Percentiles rank a stretch among this genome's conserved stretches.
Conservation (phyloP, 2,113 vertebrate species). For the Speoplatyrhinus poulsoni region DNA sequence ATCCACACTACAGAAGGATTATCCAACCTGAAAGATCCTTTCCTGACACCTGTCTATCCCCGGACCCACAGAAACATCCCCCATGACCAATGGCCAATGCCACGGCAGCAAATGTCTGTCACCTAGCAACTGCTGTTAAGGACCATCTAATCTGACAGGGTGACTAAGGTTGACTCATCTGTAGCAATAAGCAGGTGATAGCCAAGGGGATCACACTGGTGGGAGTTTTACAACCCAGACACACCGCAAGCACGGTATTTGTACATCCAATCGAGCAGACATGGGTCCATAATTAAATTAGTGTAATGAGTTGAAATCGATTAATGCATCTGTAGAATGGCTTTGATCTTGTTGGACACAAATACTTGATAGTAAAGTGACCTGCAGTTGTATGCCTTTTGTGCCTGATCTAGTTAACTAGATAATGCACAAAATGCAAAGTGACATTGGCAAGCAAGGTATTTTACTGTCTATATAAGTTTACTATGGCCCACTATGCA, state of each 20-base stretch:
- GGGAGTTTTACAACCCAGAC: neutral
- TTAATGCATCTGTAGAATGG: no score
- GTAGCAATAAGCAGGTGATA: neutral
- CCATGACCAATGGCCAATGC: constrained; percentile 30
- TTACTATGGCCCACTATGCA: no score
- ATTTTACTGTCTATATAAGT: no score
- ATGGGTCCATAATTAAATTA: no score
- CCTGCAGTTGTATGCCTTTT: no score
- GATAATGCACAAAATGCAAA: no score
- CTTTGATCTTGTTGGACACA: no score
- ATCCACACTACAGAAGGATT: neutral
- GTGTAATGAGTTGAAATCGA: no score
- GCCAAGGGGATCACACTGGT: constrained; percentile 5
- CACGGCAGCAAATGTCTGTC: constrained; percentile 50
- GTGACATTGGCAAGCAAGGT: no score
- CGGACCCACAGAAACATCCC: constrained; percentile 24
- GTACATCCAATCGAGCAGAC: no score
- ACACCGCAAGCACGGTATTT: neutral
- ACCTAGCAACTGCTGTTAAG: constrained; percentile 56
- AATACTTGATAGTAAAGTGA: no score
- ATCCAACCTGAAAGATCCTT: neutral
- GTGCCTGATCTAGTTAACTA: no score
- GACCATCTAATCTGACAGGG: constrained; percentile 21
- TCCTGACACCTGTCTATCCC: neutral
- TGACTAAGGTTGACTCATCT: constrained; percentile 1